Base-by-base conservation (phyloP, 2,888 invertebrate species). In the Cheilosia urbana region DNA sequence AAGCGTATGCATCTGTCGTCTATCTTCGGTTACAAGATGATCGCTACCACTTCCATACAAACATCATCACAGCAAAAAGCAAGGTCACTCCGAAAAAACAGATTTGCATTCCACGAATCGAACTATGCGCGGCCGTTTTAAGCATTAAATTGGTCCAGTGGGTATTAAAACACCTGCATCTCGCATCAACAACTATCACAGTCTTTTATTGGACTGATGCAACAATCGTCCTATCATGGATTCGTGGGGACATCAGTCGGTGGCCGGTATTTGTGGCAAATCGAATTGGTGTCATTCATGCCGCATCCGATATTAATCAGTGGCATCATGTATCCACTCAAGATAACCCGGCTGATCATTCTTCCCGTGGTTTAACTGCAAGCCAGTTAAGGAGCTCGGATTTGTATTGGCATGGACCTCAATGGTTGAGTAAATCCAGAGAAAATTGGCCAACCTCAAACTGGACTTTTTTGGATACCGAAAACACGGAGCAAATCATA, bases 101-200 rank as follows among this genome's bases (percentile, higher is more conserved):
- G 58, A 53, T 73, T 9, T 57, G 49, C 21, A 78, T 78, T 55
- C 83, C 83, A 4, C 45, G 73, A 13, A 47, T 68, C 11, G 72
- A 68, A 62, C 47, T 82, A 37, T 83, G 82, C 47, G 77, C 55
- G 51, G 68, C 68, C 24, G 72, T 73, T 6, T 37, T 77, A 19
- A 58, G 45, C 6, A 47, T 55, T 58, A 65, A 58, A 11, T 47
- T 82, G 1, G 60, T 66, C 4, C 24, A 51, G 11, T 77, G 73
- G 66, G 51, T 47, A 37, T 45, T 24, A 5, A 68, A 65, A 15
- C 51, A 71, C 21, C 21, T 82, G 4, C n/a, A 27, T 4, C n/a
- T 65, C 7, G 2, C 60, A 2, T 37, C 13, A n/a, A 62, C 2
- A 11, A 5, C 24, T 15, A 49, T 42, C 51, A 57, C 71, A 58